Evolutionary conservation across 2,113 vertebrate genomes (phyloP).

Genomic region (Sula dactylatra): DNA sequence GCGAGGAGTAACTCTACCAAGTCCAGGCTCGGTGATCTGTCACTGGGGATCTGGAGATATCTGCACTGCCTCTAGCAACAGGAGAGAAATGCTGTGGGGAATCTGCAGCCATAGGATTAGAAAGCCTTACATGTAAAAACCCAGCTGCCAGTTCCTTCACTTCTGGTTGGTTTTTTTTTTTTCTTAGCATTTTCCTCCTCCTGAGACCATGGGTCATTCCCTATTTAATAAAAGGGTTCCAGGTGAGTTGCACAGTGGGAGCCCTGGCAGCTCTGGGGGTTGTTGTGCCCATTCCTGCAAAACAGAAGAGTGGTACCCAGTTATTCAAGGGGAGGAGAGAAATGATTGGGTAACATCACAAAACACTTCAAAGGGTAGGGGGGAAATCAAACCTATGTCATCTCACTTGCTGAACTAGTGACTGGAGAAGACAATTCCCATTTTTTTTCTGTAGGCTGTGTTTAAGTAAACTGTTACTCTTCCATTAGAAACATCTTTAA

Average conservation of each 20-base stretch:
- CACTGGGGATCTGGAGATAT: background rate
- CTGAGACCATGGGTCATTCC: rapidly evolving
- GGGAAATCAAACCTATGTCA: rapidly evolving
- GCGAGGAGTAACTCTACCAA: background rate
- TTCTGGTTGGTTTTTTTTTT: background rate
- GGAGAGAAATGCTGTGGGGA: background rate
- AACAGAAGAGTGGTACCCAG: background rate
- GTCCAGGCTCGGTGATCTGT: background rate
- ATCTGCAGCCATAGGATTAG: background rate
- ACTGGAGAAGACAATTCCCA: background rate
- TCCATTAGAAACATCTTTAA: background rate
- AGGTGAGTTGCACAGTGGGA: background rate
- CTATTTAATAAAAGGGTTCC: background rate
- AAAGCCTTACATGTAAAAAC: background rate
- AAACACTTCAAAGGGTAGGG: background rate
- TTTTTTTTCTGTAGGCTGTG: background rate
- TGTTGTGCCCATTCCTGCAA: background rate
- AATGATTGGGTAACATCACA: rapidly evolving
- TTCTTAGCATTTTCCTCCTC: background rate
- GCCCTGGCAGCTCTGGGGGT: background rate
- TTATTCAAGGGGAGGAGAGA: background rate
- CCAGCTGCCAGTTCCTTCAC: background rate
- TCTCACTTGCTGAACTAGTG: background rate
- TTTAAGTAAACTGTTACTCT: background rate
- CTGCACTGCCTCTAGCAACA: background rate